phyloP scores from a whole-genome alignment of 2,113 vertebrate species.

The Dicaeum eximium region DNA sequence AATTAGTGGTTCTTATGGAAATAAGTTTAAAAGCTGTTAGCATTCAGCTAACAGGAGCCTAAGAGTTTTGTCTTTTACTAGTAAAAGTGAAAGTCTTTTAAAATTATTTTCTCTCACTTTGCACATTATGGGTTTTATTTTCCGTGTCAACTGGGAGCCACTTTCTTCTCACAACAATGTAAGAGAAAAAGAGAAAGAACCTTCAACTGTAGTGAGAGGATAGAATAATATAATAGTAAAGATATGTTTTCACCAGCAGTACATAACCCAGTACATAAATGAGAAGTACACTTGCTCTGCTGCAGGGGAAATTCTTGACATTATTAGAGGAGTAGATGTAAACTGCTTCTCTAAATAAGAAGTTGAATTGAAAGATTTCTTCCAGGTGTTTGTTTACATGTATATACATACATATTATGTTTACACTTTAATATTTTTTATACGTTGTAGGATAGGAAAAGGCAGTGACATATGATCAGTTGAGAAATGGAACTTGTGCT shows the following conservation, averaged over 20 bases:
- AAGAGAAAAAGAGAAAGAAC: background rate
- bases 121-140: background rate
- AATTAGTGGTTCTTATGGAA: background rate
- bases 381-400: background rate
- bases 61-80: background rate
- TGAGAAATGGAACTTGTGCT: background rate
- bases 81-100: background rate
- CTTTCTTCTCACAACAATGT: background rate
- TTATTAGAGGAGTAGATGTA: background rate
- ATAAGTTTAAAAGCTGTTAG: background rate
- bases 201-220: background rate
- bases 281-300: background rate
- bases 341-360: background rate
- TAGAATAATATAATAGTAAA: background rate
- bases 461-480: background rate
- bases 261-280: background rate
- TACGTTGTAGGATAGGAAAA: background rate
- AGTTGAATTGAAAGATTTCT: background rate
- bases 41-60: background rate
- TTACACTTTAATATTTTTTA: background rate
- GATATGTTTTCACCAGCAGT: background rate
- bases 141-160: background rate
- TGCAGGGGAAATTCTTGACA: background rate
- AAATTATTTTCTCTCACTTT: background rate
- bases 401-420: background rate